Evolutionary conservation across 2,797 vertebrate genomes (phyloP), one percentile per base, ranked within the genome.

Genomic region (Enteromius afrohamiltoni): DNA sequence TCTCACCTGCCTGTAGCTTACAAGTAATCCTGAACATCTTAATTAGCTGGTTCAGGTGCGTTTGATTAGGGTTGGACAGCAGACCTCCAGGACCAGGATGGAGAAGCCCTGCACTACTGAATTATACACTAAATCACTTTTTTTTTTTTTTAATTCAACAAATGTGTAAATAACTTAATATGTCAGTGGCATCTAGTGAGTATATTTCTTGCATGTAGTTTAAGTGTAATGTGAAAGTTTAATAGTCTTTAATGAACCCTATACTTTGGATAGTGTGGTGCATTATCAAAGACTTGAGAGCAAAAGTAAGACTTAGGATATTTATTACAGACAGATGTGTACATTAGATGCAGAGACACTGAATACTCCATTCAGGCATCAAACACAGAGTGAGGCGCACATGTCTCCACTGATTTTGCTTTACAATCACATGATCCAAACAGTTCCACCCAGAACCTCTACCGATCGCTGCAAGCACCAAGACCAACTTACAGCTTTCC

Each of bases 301-400:
- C 47, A 78, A 78, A 26, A 34, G 26, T 45, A 34, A 83, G n/a
- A 77, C 49, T 73, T 83, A 58, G 31, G 53, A 79, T 82, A 76
- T 87, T 87, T 87, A 87, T 87, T 87, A 85, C 82, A 79, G 84
- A 87, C 81, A 81, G 69, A 82, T 79, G 80, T 73, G 21, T 85
- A 86, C 84, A 86, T 78, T 67, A 76, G 68, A 78, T 76, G 64
- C 60, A 34, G 77, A 84, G 67, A 80, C 26, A 53, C 40, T n/a
- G 64, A 73, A 62, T 62, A 73, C 68, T 73, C 26, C 79, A 47
- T 71, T 62, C 68, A 81, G 68, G 65, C 68, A 26, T 81, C 40
- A 71, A 47, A 71, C 79, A 81, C 68, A 69, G n/a, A 31, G 34
- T 76, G 47, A 69, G 23, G 23, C 19, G 26, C 16, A 45, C 31